Conservation (phyloP, 2,888 invertebrate genomes). For the Hylaea fasciaria region DNA sequence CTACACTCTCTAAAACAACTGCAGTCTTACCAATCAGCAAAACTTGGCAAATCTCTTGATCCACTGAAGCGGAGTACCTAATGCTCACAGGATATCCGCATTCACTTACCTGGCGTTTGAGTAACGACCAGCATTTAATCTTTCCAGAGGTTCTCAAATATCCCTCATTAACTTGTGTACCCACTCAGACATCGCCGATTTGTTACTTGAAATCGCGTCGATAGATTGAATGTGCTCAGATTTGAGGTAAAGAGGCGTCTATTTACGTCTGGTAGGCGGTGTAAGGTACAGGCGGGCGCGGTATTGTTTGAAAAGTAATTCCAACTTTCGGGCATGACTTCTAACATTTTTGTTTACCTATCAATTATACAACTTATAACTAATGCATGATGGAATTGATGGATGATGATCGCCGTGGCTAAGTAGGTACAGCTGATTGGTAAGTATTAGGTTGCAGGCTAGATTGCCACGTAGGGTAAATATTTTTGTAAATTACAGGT, state of each 20-base stretch:
- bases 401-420: no score
- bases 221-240: constrained; percentile 73
- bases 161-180: constrained; percentile 82
- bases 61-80: constrained; percentile 19
- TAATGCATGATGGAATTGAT: no score
- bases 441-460: no score
- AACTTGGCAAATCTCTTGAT: constrained; percentile 21
- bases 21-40: constrained; percentile 1
- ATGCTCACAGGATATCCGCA: constrained; percentile 33
- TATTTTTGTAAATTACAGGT: no score
- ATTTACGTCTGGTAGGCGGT: constrained; percentile 11
- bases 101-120: constrained; percentile 63
- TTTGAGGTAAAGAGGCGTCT: constrained; percentile 50
- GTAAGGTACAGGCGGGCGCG: constrained; percentile 1
- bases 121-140: constrained; percentile 78
- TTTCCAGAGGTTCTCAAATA: constrained; percentile 78
- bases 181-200: constrained; percentile 78
- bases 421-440: no score
- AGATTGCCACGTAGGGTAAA: no score
- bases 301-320: neutral
- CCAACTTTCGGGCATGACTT: neutral
- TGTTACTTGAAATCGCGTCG: constrained; percentile 75
- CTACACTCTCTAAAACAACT: neutral
- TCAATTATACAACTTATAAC: no score
- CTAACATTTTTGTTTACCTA: neutral